A percentile compares a stretch with the other conserved stretches of the same genome.
Conservation (phyloP, 2,888 invertebrate genomes). For the Apamea sordens region DNA sequence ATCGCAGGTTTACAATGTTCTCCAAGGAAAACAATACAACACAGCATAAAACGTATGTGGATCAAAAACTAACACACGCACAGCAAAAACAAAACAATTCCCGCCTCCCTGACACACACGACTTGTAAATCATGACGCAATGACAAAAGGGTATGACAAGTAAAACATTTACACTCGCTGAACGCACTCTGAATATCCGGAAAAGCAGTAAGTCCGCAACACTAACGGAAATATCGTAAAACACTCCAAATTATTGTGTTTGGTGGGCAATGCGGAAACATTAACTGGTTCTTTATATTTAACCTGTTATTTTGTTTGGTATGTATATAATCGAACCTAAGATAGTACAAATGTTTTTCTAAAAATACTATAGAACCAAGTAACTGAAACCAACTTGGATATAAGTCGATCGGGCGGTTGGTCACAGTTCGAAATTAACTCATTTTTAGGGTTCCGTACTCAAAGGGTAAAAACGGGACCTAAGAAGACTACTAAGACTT, state of each 20-base stretch:
- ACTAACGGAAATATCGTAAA: constrained; percentile 38
- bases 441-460: too few species aligned
- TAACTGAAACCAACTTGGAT: too few species aligned
- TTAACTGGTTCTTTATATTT: neutral
- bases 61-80: constrained; percentile 10
- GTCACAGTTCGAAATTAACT: too few species aligned
- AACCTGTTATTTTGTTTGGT: neutral
- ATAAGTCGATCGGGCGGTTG: too few species aligned
- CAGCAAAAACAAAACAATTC: constrained; percentile 17
- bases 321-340: too few species aligned
- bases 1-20: neutral
- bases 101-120: neutral
- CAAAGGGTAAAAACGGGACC: too few species aligned
- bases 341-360: too few species aligned
- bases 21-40: neutral
- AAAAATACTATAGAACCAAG: too few species aligned
- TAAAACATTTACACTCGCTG: constrained; percentile 43
- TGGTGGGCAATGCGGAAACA: neutral
- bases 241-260: constrained; percentile 34
- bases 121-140: constrained; percentile 41
- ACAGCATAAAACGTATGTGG: neutral
- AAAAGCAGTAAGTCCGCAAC: constrained; percentile 44
- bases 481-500: too few species aligned
- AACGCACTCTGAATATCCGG: constrained; percentile 39
- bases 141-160: constrained; percentile 33